Base-by-base conservation (phyloP, 2,797 vertebrate species). In the Dipus sagitta region DNA sequence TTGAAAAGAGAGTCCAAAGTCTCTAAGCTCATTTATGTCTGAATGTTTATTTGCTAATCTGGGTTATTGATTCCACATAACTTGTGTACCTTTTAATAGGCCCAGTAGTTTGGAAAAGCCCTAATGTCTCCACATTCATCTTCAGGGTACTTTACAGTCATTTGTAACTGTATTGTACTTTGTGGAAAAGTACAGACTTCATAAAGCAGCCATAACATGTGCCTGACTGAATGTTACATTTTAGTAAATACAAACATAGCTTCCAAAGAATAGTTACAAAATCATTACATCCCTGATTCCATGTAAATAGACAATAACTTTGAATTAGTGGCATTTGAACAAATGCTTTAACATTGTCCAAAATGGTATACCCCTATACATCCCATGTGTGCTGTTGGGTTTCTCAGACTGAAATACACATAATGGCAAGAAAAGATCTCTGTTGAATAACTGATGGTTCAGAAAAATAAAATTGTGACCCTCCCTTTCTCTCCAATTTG, bases 1-100 rank as follows among this genome's bases (percentile, higher is more conserved):
- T 74, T 86, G 15, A 74, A 84, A 90, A 87, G 21, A 14, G 2
- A 79, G 7, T 2, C 7, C 15, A 58, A 78, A 28, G 17, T 77
- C 68, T 84, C 6, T 30, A 88, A 88, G 54, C 6, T 71, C 52
- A 71, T 47, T 94, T 67, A 79, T 13, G 12, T 88, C 88, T 79
- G 34, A 20, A 23, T 91, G 86, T 86, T 79, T 93, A 91, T 75
- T 87, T 91, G 72, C 28, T 65, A 58, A 85, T 30, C 87, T 81
- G 24, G 30, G 42, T 75, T 81, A 60, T 2, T 68, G 65, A 68
- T 78, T 80, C 20, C 13, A 30, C 32, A 52, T 54, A 32, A 75
- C 38, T 88, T 12, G 17, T n/a, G 60, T 9, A 62, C 15, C 2
- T 17, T 7, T 80, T 47, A 91, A 82, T 26, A 90, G n/a, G 11